A percentile compares a stretch with the other conserved stretches of the same genome.
Conservation (phyloP, 2,888 invertebrate species). For the Amblyjoppa fuscipennis region DNA sequence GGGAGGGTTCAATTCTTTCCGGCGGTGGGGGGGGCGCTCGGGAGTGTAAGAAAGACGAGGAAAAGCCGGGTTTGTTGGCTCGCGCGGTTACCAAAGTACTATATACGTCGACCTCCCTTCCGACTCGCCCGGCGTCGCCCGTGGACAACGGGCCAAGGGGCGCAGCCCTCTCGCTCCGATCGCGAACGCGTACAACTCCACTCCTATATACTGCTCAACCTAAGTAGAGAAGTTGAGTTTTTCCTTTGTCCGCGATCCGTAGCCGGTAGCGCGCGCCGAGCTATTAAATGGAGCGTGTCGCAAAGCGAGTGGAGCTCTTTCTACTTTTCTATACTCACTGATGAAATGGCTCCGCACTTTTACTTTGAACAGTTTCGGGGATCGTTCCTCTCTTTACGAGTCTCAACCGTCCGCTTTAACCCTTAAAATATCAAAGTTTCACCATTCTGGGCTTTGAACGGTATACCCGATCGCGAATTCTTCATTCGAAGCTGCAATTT, state of each 20-base stretch:
- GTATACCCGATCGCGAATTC: not conserved
- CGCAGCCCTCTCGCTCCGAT: slow-evolving; percentile 18
- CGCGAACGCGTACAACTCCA: slow-evolving; percentile 33
- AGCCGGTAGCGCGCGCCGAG: slow-evolving; percentile 70
- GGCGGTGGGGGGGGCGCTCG: slow-evolving; percentile 31
- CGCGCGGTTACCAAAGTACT: slow-evolving; percentile 37
- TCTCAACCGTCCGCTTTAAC: slow-evolving; percentile 31
- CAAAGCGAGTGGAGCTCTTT: slow-evolving; percentile 42
- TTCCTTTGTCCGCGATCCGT: slow-evolving; percentile 67
- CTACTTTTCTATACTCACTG: slow-evolving; percentile 62
- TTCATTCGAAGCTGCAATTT: not conserved
- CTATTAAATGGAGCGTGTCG: slow-evolving; percentile 30
- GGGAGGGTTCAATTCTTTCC: slow-evolving; percentile 57
- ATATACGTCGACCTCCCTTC: slow-evolving; percentile 18
- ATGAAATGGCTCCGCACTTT: slow-evolving; percentile 75
- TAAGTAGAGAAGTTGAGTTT: slow-evolving; percentile 73
- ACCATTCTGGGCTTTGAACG: not conserved
- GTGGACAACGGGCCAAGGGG: slow-evolving; percentile 27
- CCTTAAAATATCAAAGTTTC: slow-evolving; percentile 55
- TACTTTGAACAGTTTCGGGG: slow-evolving; percentile 65
- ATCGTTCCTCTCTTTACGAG: slow-evolving; percentile 67
- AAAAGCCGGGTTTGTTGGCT: slow-evolving; percentile 57
- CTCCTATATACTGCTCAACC: slow-evolving; percentile 40
- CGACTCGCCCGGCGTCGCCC: not conserved
- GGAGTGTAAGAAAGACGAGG: slow-evolving; percentile 28